A percentile compares a stretch with the other conserved stretches of the same genome.
phyloP scores from a whole-genome alignment of 2,113 vertebrate genomes.

The Thalassarche chlororhynchos region DNA sequence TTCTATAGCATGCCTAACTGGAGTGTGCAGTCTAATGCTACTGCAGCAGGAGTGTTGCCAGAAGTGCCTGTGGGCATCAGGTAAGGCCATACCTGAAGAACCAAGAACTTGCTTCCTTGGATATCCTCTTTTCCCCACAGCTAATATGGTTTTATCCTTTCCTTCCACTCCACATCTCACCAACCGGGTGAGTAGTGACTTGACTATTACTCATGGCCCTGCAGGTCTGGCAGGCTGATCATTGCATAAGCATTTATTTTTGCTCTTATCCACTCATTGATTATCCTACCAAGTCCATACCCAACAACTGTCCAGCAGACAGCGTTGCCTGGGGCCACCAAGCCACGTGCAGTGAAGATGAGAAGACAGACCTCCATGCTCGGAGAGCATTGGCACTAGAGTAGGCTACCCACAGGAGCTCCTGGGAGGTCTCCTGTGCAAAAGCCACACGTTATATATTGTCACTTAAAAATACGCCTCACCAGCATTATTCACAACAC shows the following conservation, averaged over 20 bases:
- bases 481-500: fast-evolving
- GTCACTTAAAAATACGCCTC: neutral
- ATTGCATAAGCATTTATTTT: neutral
- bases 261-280: neutral
- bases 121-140: neutral
- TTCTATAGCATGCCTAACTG: neutral
- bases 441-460: neutral
- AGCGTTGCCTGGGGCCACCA: neutral
- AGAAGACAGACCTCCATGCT: neutral
- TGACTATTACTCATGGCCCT: fast-evolving
- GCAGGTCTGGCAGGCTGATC: neutral
- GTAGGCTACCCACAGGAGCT: neutral
- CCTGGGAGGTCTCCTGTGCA: neutral
- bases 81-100: neutral
- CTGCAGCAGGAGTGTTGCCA: neutral
- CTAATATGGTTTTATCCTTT: neutral
- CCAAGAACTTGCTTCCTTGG: neutral
- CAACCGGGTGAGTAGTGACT: neutral
- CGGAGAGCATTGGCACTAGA: neutral
- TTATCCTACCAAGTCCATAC: neutral
- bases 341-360: fast-evolving
- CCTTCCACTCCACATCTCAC: neutral
- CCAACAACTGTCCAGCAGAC: neutral
- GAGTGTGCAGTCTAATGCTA: fast-evolving
- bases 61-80: neutral